Base-by-base conservation (phyloP, 2,888 invertebrate genomes). In the Podotricha telesiphe region DNA sequence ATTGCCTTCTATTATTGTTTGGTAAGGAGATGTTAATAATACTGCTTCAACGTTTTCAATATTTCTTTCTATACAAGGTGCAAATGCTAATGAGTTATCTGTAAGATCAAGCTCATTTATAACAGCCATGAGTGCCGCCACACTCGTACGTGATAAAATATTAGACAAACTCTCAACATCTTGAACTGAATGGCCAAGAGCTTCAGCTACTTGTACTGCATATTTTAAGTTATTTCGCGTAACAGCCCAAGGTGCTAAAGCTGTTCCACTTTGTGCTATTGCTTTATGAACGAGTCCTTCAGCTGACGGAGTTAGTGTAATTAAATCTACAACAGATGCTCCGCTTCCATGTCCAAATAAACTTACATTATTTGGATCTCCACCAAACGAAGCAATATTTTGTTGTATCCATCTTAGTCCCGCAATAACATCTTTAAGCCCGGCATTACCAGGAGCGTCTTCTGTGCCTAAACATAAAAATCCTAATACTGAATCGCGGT, bases 281-380 rank as follows among this genome's bases (percentile, higher is more conserved):
- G 83, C 89, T 80, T 82, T 91, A 59, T 89, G 85, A 28, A 92
- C 76, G 28, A 92, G 80, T 34, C 84, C 86, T 45, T 78, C 69
- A 55, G 87, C 81, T 78, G 82, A 79, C 0, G 89, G 87, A 11
- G 93, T 89, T 22, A 91, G 63, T 19, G 91, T 88, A 0, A 92
- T 80, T 62, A 92, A 81, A 78, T 92, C 92, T 1, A 91, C 88
- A 15, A 86, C 86, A 47, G 95, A 94, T 5, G 95, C 96, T 1
- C 96, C 96, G 66, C 96, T 95, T 19, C 96, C 96, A 80, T 98
- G 96, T 0, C 98, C 98, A 82, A 97, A 94, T 1, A 98, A 83
- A 2, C 97, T 97, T 10, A 98, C 94, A 74, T 95, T 95, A 63
- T 94, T 91, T 0, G 96, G 95, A 85, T 97, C 95, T 8, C 98